Conservation (phyloP, 1,140 invertebrate genomes). For the Danaus melanippus region DNA sequence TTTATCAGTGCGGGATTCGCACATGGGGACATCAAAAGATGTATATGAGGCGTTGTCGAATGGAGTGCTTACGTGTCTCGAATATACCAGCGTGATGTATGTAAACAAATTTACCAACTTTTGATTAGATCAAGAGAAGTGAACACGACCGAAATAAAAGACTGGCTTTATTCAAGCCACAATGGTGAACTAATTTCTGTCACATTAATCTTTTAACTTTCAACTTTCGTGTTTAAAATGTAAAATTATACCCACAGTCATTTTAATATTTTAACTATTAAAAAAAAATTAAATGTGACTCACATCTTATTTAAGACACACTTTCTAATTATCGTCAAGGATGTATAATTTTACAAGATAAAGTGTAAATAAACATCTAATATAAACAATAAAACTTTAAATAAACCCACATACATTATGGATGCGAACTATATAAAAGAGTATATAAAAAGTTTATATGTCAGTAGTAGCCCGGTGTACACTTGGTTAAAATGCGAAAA, state of each 20-base stretch:
- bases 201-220: constrained; percentile 24
- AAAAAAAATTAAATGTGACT: too few relatives aligned
- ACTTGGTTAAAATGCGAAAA: constrained; percentile 50
- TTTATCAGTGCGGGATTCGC: constrained; percentile 46
- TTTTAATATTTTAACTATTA: too few relatives aligned
- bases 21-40: constrained; percentile 51
- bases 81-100: constrained; percentile 51
- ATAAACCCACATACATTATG: constrained; percentile 22
- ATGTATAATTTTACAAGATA: too few relatives aligned
- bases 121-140: constrained; percentile 57
- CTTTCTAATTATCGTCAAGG: too few relatives aligned
- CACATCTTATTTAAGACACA: too few relatives aligned
- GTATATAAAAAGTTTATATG: constrained; percentile 27
- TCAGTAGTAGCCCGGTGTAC: constrained; percentile 26
- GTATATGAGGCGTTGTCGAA: constrained; percentile 35
- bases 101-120: constrained; percentile 67
- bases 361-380: too few relatives aligned
- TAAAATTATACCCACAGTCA: too few relatives aligned
- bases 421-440: constrained; percentile 23
- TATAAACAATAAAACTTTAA: constrained; percentile 8
- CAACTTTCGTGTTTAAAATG: constrained; percentile 21
- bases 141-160: constrained; percentile 48
- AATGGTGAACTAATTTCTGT: constrained; percentile 26
- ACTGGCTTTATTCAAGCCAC: constrained; percentile 20
- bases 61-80: constrained; percentile 52